Conservation (phyloP, 1,140 invertebrate genomes). For the Paraescarpia echinospica region DNA sequence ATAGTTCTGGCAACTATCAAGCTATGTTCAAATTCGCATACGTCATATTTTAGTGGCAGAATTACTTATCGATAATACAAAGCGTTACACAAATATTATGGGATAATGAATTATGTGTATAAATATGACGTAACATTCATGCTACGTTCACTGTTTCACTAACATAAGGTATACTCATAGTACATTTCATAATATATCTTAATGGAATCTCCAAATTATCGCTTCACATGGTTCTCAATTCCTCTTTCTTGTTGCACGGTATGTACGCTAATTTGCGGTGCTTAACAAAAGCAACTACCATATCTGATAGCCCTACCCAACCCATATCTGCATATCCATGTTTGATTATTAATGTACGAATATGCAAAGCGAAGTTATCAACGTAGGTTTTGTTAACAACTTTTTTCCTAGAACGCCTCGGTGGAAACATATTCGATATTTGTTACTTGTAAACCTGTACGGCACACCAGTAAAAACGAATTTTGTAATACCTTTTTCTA, state of each 20-base stretch:
- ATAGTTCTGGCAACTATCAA: neutral
- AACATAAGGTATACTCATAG: neutral
- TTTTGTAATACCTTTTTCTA: neutral
- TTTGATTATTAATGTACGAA: no score
- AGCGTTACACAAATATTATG: no score
- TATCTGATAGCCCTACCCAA: neutral
- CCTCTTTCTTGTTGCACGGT: no score
- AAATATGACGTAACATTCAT: neutral
- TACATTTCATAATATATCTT: neutral
- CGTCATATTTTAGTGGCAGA: neutral
- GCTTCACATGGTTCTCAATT: no score
- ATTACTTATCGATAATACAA: neutral
- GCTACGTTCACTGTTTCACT: neutral
- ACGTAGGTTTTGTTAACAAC: no score
- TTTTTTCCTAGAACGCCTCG: neutral
- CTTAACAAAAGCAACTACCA: neutral
- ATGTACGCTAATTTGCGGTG: neutral
- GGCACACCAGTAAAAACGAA: neutral
- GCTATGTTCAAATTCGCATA: neutral
- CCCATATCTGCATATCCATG: no score
- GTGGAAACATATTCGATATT: neutral
- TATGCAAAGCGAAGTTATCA: neutral
- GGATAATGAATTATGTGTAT: neutral
- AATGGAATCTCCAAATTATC: neutral
- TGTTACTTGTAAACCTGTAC: neutral